A percentile compares a stretch with the other conserved stretches of the same genome.
These are phyloP conservation scores for Stichopus chloronotus DNA, from an alignment of 35 echinoderm and acorn worm genomes.

Conservation along the genomic window DNA sequence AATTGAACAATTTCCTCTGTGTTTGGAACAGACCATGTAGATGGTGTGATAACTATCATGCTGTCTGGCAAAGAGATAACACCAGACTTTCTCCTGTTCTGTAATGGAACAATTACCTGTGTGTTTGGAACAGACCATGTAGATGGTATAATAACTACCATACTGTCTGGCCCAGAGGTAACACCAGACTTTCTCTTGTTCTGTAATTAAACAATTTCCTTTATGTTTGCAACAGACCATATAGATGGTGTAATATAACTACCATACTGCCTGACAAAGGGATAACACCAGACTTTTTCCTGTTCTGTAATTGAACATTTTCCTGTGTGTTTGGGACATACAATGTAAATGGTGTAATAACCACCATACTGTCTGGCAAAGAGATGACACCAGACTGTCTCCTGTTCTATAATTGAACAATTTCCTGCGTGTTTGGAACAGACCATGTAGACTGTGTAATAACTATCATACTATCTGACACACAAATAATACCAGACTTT, in stretches of 20 bases:
- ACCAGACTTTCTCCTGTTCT: conserved; percentile 20
- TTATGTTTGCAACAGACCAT: too few relatives aligned
- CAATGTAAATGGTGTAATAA: too few relatives aligned
- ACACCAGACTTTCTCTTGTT: background rate
- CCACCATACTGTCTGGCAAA: too few relatives aligned
- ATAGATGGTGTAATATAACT: background rate
- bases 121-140: too few relatives aligned
- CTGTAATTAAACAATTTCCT: too few relatives aligned
- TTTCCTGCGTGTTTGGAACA: background rate
- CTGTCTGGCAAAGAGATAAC: background rate
- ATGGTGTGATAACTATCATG: too few relatives aligned
- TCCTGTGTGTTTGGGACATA: too few relatives aligned
- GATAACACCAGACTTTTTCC: background rate
- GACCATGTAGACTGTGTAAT: background rate
- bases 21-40: too few relatives aligned
- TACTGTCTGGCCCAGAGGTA: background rate
- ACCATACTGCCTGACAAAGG: background rate
- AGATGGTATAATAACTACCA: too few relatives aligned
- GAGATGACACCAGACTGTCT: conserved; percentile 17
- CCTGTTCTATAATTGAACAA: background rate
- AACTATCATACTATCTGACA: background rate
- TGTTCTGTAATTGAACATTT: background rate
- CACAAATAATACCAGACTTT: background rate
- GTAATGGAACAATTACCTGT: background rate
- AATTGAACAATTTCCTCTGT: too few relatives aligned